Base-by-base conservation (phyloP, 92 coral and sea anemone genomes). In the Palythoa grandiflora region DNA sequence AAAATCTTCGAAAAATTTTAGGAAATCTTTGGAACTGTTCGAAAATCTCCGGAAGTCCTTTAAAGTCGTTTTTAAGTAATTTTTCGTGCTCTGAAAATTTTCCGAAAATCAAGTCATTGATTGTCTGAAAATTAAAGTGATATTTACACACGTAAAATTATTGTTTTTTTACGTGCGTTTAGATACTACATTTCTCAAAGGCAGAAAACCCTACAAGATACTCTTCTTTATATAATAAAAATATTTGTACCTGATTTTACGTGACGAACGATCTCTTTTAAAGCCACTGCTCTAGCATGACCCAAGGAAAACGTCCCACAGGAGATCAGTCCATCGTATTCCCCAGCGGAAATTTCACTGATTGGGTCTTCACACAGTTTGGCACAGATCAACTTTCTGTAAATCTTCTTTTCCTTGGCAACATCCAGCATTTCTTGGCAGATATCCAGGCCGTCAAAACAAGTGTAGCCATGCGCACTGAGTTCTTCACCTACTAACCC, bases 321-420 rank as follows among this genome's bases (percentile, higher is more conserved):
- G 13, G 77, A 36, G 16, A 72, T 72, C 7, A 72, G 17, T 15
- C 52, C 77, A 47, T 72, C 77, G 14, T 72, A 72, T n/a, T 72
- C 77, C 13, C 77, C 77, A 5, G 53, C 37, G 0, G 40, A 13
- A 35, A 71, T 71, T 36, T 71, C 76, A 3, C 1, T 38, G 48
- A 71, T n/a, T 71, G 76, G 76, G 5, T 71, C 77, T 3, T 73
- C 35, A 73, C 78, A 12, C 53, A 73, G 52, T 14, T 19, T 9
- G 39, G 78, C 78, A 73, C 78, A 38, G 78, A 73, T 73, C 20
- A 38, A 9, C 11, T 39, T 73, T 48, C 37, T 73, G 78, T 73
- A 73, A 21, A 73, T 73, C 3, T 73, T 73, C 53, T 73, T 73
- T 73, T 38, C 52, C 9, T 39, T 39, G 77, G 78, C 78, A 38